These are phyloP conservation scores for Panthera uncia DNA, from an alignment of 2,113 vertebrate species.

Conservation along the genomic window DNA sequence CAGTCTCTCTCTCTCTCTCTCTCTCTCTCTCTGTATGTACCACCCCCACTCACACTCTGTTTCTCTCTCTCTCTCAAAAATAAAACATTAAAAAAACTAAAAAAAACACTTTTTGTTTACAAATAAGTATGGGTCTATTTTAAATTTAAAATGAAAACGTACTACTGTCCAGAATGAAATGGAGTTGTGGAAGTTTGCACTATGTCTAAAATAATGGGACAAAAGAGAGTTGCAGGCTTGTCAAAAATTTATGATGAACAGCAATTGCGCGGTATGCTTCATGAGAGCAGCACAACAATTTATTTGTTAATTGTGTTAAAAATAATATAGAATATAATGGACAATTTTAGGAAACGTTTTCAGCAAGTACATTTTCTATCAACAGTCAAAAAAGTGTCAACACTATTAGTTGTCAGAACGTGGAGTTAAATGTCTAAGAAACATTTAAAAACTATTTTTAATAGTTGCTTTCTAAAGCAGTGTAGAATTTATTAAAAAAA, in stretches of 20 bases:
- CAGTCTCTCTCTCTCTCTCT: too few species aligned
- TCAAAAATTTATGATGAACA: not conserved
- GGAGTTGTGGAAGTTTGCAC: not conserved
- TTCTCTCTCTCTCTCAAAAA: too few species aligned
- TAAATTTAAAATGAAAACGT: not conserved
- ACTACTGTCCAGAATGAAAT: not conserved
- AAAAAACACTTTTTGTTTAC: not conserved
- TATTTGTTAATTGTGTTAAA: not conserved
- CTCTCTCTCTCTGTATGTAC: too few species aligned
- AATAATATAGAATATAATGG: not conserved
- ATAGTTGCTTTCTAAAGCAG: not conserved
- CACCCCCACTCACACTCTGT: too few species aligned
- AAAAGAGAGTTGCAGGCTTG: not conserved
- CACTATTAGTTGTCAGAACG: not conserved
- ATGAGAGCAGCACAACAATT: not conserved
- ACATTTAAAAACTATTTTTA: not conserved
- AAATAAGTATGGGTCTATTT: not conserved
- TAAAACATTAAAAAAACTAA: too few species aligned
- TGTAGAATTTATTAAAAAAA: not conserved
- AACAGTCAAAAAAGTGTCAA: not conserved
- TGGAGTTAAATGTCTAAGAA: not conserved
- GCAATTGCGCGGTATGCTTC: not conserved
- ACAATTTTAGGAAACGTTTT: not conserved
- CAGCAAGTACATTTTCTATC: not conserved
- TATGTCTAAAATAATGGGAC: not conserved